Evolutionary conservation across 2,113 vertebrate genomes (phyloP).

Genomic region (Mesocricetus auratus): DNA sequence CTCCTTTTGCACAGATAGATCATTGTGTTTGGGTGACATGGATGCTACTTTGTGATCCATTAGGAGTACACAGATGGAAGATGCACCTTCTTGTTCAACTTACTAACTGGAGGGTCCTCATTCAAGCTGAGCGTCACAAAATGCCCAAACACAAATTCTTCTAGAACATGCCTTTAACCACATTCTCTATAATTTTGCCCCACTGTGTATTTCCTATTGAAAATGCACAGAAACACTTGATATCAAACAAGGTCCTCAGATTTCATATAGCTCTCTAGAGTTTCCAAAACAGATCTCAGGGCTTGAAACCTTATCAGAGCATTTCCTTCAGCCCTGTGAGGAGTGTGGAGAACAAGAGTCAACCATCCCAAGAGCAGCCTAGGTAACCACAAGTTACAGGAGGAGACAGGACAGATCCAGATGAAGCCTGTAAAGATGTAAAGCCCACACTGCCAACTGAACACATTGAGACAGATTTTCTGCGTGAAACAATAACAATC

Average conservation of each 20-base stretch:
- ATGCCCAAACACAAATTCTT: background rate
- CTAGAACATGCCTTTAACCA: background rate
- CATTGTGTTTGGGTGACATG: background rate
- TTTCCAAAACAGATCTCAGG: slow-evolving; percentile 10
- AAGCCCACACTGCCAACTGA: slow-evolving; percentile 59
- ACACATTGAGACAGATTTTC: slow-evolving; percentile 73
- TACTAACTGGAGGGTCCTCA: background rate
- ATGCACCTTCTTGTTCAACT: background rate
- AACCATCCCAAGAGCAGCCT: background rate
- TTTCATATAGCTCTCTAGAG: background rate
- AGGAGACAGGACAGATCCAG: slow-evolving; percentile 26
- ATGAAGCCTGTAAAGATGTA: slow-evolving; percentile 41
- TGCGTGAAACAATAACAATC: slow-evolving; percentile 82
- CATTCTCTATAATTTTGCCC: background rate
- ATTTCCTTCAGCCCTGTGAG: background rate
- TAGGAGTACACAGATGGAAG: background rate
- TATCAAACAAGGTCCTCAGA: background rate
- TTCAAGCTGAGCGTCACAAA: slow-evolving; percentile 38
- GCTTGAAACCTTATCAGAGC: slow-evolving; percentile 1
- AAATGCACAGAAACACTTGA: background rate
- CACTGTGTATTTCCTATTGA: background rate
- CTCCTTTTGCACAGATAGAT: background rate
- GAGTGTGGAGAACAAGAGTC: background rate
- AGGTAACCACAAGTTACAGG: slow-evolving; percentile 26
- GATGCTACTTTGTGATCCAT: background rate